These are phyloP conservation scores for Myiotriccus ornatus DNA, from an alignment of 2,797 vertebrate species.

Conservation along the genomic window DNA sequence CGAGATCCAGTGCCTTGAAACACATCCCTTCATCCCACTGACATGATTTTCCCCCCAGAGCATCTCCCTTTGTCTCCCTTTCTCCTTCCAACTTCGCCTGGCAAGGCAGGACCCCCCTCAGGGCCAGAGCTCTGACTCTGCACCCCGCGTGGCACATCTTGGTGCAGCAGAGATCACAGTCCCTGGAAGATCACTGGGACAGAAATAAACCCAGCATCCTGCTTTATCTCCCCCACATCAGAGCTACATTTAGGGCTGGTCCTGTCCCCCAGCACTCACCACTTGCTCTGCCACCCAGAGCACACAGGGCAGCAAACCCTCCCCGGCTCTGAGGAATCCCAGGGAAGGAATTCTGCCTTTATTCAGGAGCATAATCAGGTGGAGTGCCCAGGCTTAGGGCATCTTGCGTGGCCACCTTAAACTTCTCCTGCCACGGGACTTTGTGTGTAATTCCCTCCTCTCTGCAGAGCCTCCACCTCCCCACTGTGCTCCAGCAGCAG, in stretches of 20 bases:
- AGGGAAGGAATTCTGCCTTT: background rate
- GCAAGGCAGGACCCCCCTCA: background rate
- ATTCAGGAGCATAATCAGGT: background rate
- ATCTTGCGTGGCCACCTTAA: background rate
- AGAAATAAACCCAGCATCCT: background rate
- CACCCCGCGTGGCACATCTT: background rate
- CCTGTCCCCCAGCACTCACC: background rate
- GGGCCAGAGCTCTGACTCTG: background rate
- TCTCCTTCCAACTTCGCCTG: background rate
- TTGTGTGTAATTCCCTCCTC: background rate
- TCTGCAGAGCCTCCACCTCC: background rate
- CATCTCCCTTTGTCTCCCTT: background rate
- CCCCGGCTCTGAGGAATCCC: background rate
- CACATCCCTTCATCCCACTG: background rate
- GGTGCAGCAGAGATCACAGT: background rate
- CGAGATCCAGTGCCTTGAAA: background rate
- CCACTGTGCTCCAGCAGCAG: background rate
- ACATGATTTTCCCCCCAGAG: background rate
- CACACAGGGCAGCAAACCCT: background rate
- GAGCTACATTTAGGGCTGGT: background rate
- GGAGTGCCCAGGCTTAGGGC: background rate
- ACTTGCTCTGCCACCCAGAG: background rate
- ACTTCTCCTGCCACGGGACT: background rate
- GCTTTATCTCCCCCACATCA: background rate
- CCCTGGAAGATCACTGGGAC: rapidly evolving